Evolutionary conservation across 1,140 invertebrate genomes (phyloP), one percentile per base, ranked within the genome.

Genomic region (Sycophila sp.): DNA sequence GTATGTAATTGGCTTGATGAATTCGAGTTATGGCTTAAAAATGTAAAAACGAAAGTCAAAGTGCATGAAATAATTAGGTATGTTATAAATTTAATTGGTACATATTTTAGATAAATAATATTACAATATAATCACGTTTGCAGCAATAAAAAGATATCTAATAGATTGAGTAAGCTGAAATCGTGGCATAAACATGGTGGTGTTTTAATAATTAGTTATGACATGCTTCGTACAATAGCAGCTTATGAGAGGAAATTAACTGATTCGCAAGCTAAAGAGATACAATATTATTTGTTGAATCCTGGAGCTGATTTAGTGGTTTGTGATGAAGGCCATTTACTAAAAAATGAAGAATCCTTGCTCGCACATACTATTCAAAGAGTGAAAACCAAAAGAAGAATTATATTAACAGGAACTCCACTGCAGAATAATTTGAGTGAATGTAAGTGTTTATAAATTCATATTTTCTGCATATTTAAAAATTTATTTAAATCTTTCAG

Each of bases 1-100:
- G 92, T 98, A 0, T 89, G 94, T 24, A 99, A 99, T 87, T 99
- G 98, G 98, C 89, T 91, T 15, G 93, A 93, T 75, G 98, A 99
- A 86, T 98, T 96, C 85, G 86, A 90, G 11, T 92, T 92, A 47
- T 98, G 96, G 96, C 86, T 94, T 30, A 87, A 89, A 59, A 89
- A 91, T 73, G 75, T 89, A 2, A n/a, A n/a, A n/a, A 81, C 86
- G 22, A 88, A 92, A 22, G 86, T 93, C 5, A 88, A 92, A 30
- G 87, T 93, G 5, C 93, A 90, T 77, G 92, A 95, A 82, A 81
- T 96, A 64, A 92, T 91, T 8, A 45, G 24, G 56, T 62, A 55
- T 11, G 47, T 62, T 55, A 53, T 8, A 51, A 28, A 15, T 28
- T 51, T 30, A 4, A 26, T 11, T 11, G 19, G 28, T 5, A 51